Conservation (phyloP, 1,140 invertebrate species). For the Pristionchus pacificus region DNA sequence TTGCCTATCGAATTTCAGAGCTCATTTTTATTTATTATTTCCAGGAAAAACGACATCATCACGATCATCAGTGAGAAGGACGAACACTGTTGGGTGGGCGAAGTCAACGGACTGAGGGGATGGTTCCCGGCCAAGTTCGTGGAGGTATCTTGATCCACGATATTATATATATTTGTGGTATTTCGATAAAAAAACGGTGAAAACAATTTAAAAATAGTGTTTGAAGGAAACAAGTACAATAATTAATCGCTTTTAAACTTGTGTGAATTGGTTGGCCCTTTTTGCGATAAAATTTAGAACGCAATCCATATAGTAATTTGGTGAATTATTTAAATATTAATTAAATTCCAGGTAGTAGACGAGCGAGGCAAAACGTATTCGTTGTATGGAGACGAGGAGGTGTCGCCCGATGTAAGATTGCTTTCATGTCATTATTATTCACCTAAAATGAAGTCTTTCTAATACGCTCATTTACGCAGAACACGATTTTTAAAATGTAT, state of each 20-base stretch:
- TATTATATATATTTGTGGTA: too few relatives aligned
- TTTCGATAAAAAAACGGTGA: too few relatives aligned
- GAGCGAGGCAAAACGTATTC: slow-evolving; percentile 92
- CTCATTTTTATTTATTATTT: slow-evolving; percentile 9
- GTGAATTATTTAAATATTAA: slow-evolving; percentile 24
- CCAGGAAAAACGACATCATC: slow-evolving; percentile 51
- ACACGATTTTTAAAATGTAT: neutral
- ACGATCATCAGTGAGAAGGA: slow-evolving; percentile 89
- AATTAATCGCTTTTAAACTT: too few relatives aligned
- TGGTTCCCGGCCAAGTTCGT: slow-evolving; percentile 85
- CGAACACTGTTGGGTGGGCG: slow-evolving; percentile 99
- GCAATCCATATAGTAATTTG: too few relatives aligned
- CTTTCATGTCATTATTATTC: neutral
- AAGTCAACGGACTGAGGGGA: slow-evolving; percentile 89
- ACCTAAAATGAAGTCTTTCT: neutral
- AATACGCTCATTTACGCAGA: neutral
- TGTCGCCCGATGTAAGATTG: slow-evolving; percentile 69
- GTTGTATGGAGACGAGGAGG: slow-evolving; percentile 89
- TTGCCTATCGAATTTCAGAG: too few relatives aligned
- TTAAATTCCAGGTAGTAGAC: slow-evolving; percentile 69
- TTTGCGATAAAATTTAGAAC: too few relatives aligned
- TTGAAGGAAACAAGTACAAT: too few relatives aligned
- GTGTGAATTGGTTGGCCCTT: too few relatives aligned
- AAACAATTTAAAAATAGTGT: too few relatives aligned
- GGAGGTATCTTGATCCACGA: too few relatives aligned